Evolutionary conservation across 2,888 invertebrate species (phyloP), one percentile per base, ranked within the genome.

Genomic region (Xanthostigma xanthostigma): DNA sequence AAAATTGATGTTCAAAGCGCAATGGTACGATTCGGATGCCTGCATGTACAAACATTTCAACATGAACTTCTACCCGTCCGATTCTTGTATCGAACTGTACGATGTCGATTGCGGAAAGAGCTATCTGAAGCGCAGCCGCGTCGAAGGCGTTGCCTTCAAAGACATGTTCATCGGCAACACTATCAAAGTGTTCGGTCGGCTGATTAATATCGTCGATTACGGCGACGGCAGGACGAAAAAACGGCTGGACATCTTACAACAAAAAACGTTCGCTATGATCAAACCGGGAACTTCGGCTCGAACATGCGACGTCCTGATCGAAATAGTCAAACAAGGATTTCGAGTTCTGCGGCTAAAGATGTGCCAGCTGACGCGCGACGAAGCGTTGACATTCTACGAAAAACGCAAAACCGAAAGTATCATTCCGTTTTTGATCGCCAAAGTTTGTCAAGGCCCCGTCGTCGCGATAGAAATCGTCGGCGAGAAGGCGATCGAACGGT

Each of bases 11-110:
- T 87, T 88, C 65, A 64, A 79, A 50, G 85, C 84, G 3, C 90
- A 92, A 69, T 94, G 91, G 91, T 89, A 81, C 61, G 93, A 93
- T 62, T 77, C 79, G 55, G 79, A 84, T 58, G 81, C 88, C 0
- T 79, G 79, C 39, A 72, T 84, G 12, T 67, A 80, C 17, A 80
- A 85, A 57, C 78, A 79, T 53, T 92, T 88, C 64, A 74, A 80
- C 58, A 67, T 93, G 44, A 81, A 81, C 57, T 93, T 76, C 63
- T 89, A 79, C 64, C 80, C 83, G 2, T 72, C 70, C 44, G 91
- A 92, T 63, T 78, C 79, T 57, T 81, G 86, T 0, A 66, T 92
- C 34, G 92, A 93, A 73, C 76, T 94, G 8, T 67, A 56, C 54
- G 67, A 68, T 53, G 57, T 55, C 17, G 63, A 63, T 35, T 48